phyloP scores from a whole-genome alignment of 2,797 vertebrate genomes.

The Oreochromis mossambicus region DNA sequence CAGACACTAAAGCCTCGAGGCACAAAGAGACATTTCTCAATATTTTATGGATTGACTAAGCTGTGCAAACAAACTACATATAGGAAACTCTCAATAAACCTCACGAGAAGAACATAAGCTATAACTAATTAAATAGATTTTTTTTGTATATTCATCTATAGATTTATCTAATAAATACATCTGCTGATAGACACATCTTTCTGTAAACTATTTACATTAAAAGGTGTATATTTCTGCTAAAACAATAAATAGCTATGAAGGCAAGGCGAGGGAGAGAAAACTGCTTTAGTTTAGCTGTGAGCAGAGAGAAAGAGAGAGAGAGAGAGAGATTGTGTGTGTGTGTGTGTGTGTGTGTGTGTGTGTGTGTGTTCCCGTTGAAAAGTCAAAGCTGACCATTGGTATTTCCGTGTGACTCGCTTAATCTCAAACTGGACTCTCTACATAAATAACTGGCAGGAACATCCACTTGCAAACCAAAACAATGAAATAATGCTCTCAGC shows the following conservation, averaged over 20 bases:
- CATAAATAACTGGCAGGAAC: conserved; percentile 23
- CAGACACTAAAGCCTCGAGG: conserved; percentile 62
- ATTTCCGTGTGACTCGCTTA: background rate
- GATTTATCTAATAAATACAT: conserved; percentile 82
- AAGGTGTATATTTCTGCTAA: conserved; percentile 56
- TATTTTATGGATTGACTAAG: conserved; percentile 55
- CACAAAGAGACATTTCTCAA: conserved; percentile 68
- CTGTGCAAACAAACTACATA: conserved; percentile 74
- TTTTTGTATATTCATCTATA: conserved; percentile 71
- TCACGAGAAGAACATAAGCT: conserved; percentile 72
- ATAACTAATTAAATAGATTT: conserved; percentile 75
- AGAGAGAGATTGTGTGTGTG: background rate
- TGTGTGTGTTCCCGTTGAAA: background rate
- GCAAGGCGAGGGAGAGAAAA: conserved; percentile 51
- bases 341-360: background rate
- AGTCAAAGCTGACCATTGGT: conserved; percentile 5
- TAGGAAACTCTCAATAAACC: conserved; percentile 64
- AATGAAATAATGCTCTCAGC: conserved; percentile 4
- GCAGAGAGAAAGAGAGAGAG: background rate
- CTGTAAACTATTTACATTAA: conserved; percentile 79
- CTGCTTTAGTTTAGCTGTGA: conserved; percentile 22
- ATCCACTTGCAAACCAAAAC: background rate
- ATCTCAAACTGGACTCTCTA: conserved; percentile 12
- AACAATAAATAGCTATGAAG: conserved; percentile 71
- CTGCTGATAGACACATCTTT: conserved; percentile 74